Conservation (phyloP, 1,140 invertebrate genomes). For the Microplitis demolitor region DNA sequence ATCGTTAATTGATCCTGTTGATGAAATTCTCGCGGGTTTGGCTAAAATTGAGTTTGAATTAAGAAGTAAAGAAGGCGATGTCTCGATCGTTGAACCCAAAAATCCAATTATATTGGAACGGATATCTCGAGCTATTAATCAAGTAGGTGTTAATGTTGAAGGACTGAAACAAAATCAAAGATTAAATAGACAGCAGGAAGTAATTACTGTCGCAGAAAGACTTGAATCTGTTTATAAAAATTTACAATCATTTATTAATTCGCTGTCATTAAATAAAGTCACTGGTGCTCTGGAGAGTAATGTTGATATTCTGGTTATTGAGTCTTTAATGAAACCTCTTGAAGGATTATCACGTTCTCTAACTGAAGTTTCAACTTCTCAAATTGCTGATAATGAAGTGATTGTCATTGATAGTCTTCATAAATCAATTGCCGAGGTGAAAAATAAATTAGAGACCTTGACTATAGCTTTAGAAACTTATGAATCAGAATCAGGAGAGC, state of each 20-base stretch:
- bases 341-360: conserved; percentile 42
- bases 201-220: conserved; percentile 17
- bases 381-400: conserved; percentile 8
- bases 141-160: conserved; percentile 16
- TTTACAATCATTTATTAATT: conserved; percentile 23
- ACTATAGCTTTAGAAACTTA: conserved; percentile 48
- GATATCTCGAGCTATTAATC: conserved; percentile 37
- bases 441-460: conserved; percentile 44
- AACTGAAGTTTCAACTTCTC: neutral
- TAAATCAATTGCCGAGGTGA: conserved; percentile 41
- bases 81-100: conserved; percentile 12
- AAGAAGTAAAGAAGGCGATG: conserved; percentile 35
- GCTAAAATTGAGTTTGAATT: conserved; percentile 50
- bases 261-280: conserved; percentile 11
- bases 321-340: conserved; percentile 47
- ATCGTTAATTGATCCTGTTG: conserved; percentile 52
- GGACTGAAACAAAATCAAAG: conserved; percentile 22
- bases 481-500: conserved; percentile 31
- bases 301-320: conserved; percentile 52
- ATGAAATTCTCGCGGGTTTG: conserved; percentile 51
- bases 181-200: neutral
- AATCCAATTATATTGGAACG: conserved; percentile 49
- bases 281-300: conserved; percentile 37
- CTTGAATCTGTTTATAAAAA: conserved; percentile 23
- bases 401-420: conserved; percentile 27